Percentiles rank a stretch among this genome's conserved stretches.
phyloP scores from a whole-genome alignment of 2,113 vertebrate species.

The Sturnus vulgaris region DNA sequence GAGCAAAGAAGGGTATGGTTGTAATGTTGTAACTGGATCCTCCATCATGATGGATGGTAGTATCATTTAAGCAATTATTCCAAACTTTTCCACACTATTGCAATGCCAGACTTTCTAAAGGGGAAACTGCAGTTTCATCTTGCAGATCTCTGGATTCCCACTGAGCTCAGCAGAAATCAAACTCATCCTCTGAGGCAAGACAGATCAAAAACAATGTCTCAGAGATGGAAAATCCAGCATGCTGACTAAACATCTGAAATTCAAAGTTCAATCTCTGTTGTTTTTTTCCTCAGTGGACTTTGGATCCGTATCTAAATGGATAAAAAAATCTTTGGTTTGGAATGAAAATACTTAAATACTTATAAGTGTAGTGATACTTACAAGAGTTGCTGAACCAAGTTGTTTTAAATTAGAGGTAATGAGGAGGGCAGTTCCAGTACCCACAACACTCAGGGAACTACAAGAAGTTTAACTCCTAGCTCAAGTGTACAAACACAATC shows the following conservation, averaged over 20 bases:
- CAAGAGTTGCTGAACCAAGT: neutral
- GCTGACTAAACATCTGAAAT: constrained; percentile 34
- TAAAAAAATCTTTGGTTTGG: neutral
- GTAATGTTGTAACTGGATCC: neutral
- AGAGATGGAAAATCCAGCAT: neutral
- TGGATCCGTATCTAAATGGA: neutral
- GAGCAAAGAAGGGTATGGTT: neutral
- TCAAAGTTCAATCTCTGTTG: constrained; percentile 34
- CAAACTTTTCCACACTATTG: neutral
- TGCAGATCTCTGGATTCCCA: neutral
- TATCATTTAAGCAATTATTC: neutral
- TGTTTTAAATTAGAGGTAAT: neutral
- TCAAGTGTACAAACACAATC: neutral
- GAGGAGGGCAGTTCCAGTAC: neutral
- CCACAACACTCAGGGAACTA: neutral
- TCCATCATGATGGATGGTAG: neutral
- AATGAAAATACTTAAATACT: neutral
- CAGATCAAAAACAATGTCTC: neutral
- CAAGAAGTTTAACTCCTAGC: neutral
- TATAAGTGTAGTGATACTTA: neutral
- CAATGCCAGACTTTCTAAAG: neutral
- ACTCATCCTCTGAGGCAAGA: neutral
- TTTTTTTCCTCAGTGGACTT: constrained; percentile 1
- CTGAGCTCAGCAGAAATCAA: neutral
- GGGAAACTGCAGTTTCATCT: neutral